Conservation (phyloP, 2,113 vertebrate genomes). For the Mustelus asterias region DNA sequence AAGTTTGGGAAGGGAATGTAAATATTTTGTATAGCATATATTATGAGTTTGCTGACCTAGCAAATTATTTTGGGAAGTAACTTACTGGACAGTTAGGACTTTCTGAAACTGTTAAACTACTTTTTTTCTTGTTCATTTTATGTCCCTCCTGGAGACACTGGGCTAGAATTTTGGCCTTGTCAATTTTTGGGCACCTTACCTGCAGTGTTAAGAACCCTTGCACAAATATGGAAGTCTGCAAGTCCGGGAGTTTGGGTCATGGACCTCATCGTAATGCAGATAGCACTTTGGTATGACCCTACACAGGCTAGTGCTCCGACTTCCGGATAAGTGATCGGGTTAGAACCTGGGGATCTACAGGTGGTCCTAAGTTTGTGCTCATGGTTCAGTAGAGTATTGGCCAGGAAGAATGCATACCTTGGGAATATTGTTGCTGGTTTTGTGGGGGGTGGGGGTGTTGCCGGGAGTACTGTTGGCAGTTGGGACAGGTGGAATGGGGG, state of each 20-base stretch:
- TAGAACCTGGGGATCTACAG: not conserved
- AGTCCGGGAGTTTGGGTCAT: not conserved
- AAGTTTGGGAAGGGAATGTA: not conserved
- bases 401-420: not conserved
- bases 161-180: not conserved
- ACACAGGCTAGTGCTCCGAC: not conserved
- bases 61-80: not conserved
- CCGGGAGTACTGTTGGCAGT: no score
- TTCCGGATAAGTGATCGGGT: not conserved
- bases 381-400: not conserved
- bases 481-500: no score
- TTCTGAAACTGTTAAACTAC: not conserved
- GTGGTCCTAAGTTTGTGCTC: not conserved
- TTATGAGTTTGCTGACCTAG: slow-evolving; percentile 1
- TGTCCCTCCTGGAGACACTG: not conserved
- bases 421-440: no score
- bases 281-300: not conserved
- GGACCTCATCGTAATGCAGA: not conserved
- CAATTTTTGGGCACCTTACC: not conserved
- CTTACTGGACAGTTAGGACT: not conserved
- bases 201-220: not conserved
- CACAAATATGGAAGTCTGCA: not conserved
- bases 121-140: not conserved
- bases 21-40: not conserved
- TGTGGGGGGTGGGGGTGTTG: no score